Evolutionary conservation across 2,797 vertebrate genomes (phyloP).

Genomic region (Bryconaethiops microstoma): DNA sequence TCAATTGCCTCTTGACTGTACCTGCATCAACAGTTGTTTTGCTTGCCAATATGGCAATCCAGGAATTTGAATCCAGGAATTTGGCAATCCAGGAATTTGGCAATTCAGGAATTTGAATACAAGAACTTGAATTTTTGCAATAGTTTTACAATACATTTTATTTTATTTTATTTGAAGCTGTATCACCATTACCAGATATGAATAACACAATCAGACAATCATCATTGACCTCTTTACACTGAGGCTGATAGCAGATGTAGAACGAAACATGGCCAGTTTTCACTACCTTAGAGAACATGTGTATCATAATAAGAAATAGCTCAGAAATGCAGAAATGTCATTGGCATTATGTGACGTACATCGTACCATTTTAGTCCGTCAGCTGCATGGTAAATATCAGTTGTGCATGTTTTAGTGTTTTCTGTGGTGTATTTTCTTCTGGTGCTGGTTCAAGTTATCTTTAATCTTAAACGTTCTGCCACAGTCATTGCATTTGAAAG

Average conservation of each 20-base stretch:
- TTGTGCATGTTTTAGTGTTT: not conserved
- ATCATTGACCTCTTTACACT: conserved; percentile 2
- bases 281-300: not conserved
- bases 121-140: too few species aligned
- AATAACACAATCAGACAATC: not conserved
- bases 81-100: too few species aligned
- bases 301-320: not conserved
- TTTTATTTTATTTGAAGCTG: not conserved
- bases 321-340: not conserved
- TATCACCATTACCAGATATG: not conserved
- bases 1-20: not conserved
- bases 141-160: not conserved
- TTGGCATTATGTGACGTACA: not conserved
- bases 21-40: not conserved
- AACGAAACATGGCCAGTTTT: not conserved
- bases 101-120: not conserved
- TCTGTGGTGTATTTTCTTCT: conserved; percentile 42
- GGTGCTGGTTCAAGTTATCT: conserved; percentile 50
- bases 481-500: conserved; percentile 51
- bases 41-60: not conserved
- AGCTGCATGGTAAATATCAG: conserved; percentile 1
- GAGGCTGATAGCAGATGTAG: not conserved
- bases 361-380: not conserved
- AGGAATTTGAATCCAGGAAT: not conserved
- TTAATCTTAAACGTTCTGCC: conserved; percentile 55